Conservation (phyloP, 30 jellyfish, hydroid and myxozoan species). For the Rhopilema esculentum region DNA sequence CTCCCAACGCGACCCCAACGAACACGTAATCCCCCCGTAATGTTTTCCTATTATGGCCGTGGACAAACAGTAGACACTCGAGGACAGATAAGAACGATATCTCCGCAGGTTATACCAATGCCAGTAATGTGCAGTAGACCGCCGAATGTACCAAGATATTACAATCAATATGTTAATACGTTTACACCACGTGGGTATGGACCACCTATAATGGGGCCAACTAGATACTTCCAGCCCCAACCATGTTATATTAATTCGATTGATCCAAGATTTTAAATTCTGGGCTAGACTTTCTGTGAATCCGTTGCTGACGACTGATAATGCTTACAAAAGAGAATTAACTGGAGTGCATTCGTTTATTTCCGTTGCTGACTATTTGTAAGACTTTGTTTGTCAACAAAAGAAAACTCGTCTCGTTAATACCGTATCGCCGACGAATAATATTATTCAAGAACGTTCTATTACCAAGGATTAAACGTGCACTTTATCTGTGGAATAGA, state of each 20-base stretch:
- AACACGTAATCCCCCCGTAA: slow-evolving; percentile 41
- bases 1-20: slow-evolving; percentile 31
- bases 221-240: slow-evolving; percentile 12
- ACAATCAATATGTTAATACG: no score
- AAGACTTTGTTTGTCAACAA: not conserved
- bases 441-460: slow-evolving; percentile 12
- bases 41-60: slow-evolving; percentile 19
- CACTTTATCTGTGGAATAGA: no score
- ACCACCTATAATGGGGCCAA: slow-evolving; percentile 10
- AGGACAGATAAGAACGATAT: no score
- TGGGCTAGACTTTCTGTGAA: not conserved
- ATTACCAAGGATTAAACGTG: no score
- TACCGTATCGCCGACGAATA: slow-evolving; percentile 26
- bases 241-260: not conserved
- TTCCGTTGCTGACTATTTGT: not conserved
- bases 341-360: not conserved
- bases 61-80: slow-evolving; percentile 20
- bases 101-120: slow-evolving; percentile 8
- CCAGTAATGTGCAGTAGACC: not conserved
- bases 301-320: slow-evolving; percentile 8
- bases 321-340: no score
- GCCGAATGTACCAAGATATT: not conserved
- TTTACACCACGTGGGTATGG: not conserved
- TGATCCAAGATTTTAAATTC: not conserved
- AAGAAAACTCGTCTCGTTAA: not conserved